phyloP scores from a whole-genome alignment of 1,140 invertebrate genomes.

The Drosophila tristis region DNA sequence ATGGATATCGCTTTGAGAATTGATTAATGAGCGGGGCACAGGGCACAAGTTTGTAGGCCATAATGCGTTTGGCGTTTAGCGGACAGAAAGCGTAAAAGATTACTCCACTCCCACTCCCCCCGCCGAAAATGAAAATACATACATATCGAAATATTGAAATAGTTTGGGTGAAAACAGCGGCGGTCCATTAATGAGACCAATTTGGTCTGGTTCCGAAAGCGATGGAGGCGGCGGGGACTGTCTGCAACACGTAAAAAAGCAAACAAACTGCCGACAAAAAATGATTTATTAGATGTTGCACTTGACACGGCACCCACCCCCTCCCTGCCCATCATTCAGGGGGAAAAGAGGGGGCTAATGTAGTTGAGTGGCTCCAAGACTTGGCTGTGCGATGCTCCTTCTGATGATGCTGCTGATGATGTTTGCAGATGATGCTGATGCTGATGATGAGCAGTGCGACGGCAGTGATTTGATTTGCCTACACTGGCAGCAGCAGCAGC shows the following conservation, averaged over 20 bases:
- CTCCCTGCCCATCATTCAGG: neutral
- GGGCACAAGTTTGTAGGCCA: constrained; percentile 6
- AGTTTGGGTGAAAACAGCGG: constrained; percentile 71
- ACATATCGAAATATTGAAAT: constrained; percentile 39
- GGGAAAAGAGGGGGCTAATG: neutral
- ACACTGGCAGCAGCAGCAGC: constrained; percentile 22
- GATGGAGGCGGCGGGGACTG: neutral
- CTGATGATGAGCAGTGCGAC: constrained; percentile 64
- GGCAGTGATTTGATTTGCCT: constrained; percentile 75
- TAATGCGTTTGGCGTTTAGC: constrained; percentile 30
- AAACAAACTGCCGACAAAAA: constrained; percentile 73
- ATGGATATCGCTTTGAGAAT: constrained; percentile 74
- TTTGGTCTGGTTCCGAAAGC: constrained; percentile 30
- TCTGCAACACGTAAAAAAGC: constrained; percentile 44
- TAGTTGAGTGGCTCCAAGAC: constrained; percentile 26
- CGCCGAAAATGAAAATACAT: neutral
- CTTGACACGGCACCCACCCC: constrained; percentile 50
- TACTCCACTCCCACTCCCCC: neutral
- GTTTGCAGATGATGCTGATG: constrained; percentile 29
- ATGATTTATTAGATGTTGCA: constrained; percentile 79
- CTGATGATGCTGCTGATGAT: constrained; percentile 27
- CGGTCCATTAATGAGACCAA: constrained; percentile 70
- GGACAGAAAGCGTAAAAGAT: constrained; percentile 48
- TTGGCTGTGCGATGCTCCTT: constrained; percentile 28
- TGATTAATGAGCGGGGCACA: constrained; percentile 68